Percentiles rank a stretch among this genome's conserved stretches.
These are phyloP conservation scores for Schizothorax lantsangensis DNA, from an alignment of 2,797 vertebrate species.

Conservation along the genomic window DNA sequence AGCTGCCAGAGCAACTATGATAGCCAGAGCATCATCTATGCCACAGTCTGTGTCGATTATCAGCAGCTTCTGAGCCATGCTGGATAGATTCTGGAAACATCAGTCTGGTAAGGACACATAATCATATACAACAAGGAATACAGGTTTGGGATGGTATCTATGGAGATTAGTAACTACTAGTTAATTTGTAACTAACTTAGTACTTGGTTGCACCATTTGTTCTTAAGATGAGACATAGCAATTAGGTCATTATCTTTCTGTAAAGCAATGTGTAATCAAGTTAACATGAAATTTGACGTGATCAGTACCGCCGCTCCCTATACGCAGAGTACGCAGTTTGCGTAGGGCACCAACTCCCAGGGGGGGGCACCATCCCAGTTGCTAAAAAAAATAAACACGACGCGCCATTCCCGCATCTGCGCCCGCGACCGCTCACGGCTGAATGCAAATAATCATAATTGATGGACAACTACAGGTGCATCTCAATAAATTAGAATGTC, in stretches of 20 bases:
- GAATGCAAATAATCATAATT: no score
- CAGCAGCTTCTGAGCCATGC: constrained; percentile 76
- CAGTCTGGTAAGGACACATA: neutral
- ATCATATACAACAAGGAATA: neutral
- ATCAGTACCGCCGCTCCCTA: no score
- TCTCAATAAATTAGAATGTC: no score
- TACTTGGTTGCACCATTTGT: neutral
- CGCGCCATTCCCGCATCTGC: no score
- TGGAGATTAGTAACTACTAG: neutral
- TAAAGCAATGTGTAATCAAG: neutral
- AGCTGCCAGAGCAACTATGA: constrained; percentile 78
- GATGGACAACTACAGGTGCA: no score
- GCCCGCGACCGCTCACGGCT: no score
- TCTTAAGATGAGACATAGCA: neutral
- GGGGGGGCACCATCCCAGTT: no score
- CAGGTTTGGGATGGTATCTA: neutral
- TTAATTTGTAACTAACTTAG: neutral
- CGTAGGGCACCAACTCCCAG: no score
- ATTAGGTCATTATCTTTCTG: neutral
- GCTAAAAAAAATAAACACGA: no score
- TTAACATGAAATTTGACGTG: neutral
- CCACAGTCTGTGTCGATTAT: constrained; percentile 84
- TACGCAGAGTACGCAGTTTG: no score
- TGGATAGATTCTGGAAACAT: constrained; percentile 24
- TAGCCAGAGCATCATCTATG: constrained; percentile 82